These are phyloP conservation scores for Sebastes steindachneri DNA, from an alignment of 2,797 vertebrate species.

Conservation along the genomic window DNA sequence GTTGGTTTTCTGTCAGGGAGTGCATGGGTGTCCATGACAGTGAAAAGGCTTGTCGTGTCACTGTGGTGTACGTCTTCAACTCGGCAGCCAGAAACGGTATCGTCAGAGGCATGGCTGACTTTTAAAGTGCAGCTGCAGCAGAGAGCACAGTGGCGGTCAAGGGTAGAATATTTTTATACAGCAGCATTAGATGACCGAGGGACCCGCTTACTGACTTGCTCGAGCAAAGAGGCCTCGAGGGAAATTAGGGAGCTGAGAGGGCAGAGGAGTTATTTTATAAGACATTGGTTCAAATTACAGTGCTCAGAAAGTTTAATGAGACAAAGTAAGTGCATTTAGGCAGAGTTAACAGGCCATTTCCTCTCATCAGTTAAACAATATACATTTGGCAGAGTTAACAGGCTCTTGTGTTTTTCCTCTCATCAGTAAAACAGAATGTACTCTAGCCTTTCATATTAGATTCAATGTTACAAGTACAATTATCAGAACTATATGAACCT, in stretches of 20 bases:
- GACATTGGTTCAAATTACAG: not conserved
- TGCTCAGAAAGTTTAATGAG: not conserved
- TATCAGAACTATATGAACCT: not conserved
- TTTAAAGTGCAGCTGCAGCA: constrained; percentile 41
- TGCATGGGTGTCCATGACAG: not conserved
- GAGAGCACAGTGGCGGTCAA: constrained; percentile 15
- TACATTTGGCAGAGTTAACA: not conserved
- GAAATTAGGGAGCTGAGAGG: constrained; percentile 17
- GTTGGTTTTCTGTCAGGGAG: not conserved
- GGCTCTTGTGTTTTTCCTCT: too few relatives aligned
- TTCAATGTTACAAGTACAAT: not conserved
- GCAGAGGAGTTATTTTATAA: not conserved
- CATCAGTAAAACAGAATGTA: not conserved
- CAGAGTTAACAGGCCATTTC: not conserved
- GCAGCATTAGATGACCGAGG: constrained; percentile 17
- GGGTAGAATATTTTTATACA: constrained; percentile 23
- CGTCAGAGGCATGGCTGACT: constrained; percentile 23
- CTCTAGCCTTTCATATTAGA: not conserved
- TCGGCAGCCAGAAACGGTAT: not conserved
- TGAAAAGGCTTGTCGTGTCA: constrained; percentile 11
- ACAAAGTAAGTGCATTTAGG: not conserved
- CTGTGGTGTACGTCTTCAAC: not conserved
- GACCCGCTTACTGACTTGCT: not conserved
- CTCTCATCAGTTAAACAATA: not conserved
- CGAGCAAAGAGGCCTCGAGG: not conserved